phyloP scores from a whole-genome alignment of 37 sponge, comb jelly and placozoan genomes.

The Amphimedon queenslandica region DNA sequence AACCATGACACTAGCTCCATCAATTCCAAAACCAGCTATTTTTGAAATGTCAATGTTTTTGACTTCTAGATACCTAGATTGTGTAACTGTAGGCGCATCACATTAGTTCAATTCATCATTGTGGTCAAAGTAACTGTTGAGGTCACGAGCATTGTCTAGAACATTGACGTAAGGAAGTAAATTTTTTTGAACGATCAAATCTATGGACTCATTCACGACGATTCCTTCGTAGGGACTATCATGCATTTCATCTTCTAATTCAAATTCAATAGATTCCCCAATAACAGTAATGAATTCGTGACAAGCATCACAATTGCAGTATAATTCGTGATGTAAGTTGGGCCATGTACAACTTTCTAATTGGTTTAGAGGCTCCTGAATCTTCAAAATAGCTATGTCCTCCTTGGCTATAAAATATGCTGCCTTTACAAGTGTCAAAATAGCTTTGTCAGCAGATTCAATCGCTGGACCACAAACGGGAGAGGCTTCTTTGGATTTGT shows the following conservation, averaged over 20 bases:
- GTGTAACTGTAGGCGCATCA: not conserved
- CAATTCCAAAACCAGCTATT: slow-evolving; percentile 47
- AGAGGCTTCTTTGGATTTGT: not conserved
- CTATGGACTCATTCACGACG: not conserved
- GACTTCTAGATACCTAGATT: slow-evolving; percentile 22
- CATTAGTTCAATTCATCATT: not conserved
- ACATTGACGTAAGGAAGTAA: not conserved
- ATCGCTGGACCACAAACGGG: not conserved
- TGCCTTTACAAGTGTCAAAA: not conserved
- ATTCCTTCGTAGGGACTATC: slow-evolving; percentile 2
- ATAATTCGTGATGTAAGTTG: not conserved
- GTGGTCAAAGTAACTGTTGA: not conserved
- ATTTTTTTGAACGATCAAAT: not conserved
- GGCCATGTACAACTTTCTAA: not conserved
- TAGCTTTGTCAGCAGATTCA: slow-evolving; percentile 5
- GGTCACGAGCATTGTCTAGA: not conserved
- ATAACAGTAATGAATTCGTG: slow-evolving; percentile 6
- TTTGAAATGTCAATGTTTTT: slow-evolving; percentile 15
- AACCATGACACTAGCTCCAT: slow-evolving; percentile 56
- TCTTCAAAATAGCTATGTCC: slow-evolving; percentile 1
- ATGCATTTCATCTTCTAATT: not conserved
- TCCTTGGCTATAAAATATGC: slow-evolving; percentile 10
- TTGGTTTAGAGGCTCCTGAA: not conserved
- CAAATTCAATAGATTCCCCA: slow-evolving; percentile 1
- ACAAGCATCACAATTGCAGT: slow-evolving; percentile 3